These are phyloP conservation scores for Periophthalmus magnuspinnatus DNA, from an alignment of 2,797 vertebrate species.

Conservation along the genomic window DNA sequence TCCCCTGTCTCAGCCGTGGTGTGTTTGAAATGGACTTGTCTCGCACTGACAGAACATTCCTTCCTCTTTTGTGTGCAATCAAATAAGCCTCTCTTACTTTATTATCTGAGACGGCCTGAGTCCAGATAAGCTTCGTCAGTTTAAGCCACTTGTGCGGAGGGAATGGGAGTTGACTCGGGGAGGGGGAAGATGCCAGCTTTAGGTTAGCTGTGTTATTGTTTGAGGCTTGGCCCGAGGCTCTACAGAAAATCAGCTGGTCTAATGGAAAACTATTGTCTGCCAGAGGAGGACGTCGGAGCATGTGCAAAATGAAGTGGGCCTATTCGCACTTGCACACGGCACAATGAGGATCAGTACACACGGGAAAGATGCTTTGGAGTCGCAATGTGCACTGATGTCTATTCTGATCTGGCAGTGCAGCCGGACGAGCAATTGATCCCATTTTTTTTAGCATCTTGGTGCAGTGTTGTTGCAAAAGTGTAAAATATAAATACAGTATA, in stretches of 20 bases:
- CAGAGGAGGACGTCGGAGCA: conserved; percentile 56
- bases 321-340: conserved; percentile 59
- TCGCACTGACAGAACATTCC: conserved; percentile 37
- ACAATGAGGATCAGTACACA: conserved; percentile 46
- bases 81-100: conserved; percentile 68
- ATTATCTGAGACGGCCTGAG: conserved; percentile 63
- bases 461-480: not conserved
- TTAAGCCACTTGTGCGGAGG: conserved; percentile 61
- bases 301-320: conserved; percentile 56
- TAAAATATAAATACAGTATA: not conserved
- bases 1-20: not conserved
- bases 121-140: conserved; percentile 64
- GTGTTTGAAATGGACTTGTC: conserved; percentile 44
- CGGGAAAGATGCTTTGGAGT: conserved; percentile 66
- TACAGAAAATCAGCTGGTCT: conserved; percentile 69
- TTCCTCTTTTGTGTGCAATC: conserved; percentile 65
- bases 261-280: conserved; percentile 80
- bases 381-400: conserved; percentile 66
- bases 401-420: conserved; percentile 63
- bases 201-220: conserved; percentile 65
- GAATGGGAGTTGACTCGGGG: conserved; percentile 47
- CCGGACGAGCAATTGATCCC: conserved; percentile 34
- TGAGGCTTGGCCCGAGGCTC: conserved; percentile 58
- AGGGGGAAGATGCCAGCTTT: conserved; percentile 44
- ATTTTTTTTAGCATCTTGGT: not conserved